A percentile compares a stretch with the other conserved stretches of the same genome.
These are phyloP conservation scores for Agrotis ipsilon DNA, from an alignment of 2,888 invertebrate species.

Conservation along the genomic window DNA sequence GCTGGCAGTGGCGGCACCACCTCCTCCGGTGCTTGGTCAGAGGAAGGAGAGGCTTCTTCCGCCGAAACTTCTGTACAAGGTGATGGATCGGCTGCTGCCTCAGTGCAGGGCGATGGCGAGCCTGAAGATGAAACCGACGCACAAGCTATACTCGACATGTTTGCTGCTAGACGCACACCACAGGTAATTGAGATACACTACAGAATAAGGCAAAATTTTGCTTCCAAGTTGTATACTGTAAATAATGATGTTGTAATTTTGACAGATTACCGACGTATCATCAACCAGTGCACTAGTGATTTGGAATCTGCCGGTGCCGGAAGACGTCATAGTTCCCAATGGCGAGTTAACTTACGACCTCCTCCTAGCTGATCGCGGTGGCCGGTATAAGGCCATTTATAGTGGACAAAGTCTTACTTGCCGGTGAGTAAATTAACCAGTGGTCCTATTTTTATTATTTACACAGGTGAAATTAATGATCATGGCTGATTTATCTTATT, in stretches of 20 bases:
- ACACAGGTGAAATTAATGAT: background rate
- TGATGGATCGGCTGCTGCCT: conserved; percentile 94
- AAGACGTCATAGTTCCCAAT: conserved; percentile 85
- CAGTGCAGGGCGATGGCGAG: conserved; percentile 92
- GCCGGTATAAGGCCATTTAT: conserved; percentile 96
- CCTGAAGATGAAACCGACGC: conserved; percentile 92
- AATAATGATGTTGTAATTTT: conserved; percentile 3
- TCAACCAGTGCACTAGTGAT: conserved; percentile 96
- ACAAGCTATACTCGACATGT: conserved; percentile 93
- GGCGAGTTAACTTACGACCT: conserved; percentile 95
- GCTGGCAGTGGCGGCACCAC: conserved; percentile 84
- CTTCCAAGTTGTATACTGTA: background rate
- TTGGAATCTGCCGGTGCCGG: conserved; percentile 93
- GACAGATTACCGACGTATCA: conserved; percentile 95
- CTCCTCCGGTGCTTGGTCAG: conserved; percentile 94
- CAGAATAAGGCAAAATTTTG: background rate
- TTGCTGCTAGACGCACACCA: conserved; percentile 94
- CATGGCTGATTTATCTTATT: conserved; percentile 2
- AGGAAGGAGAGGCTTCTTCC: conserved; percentile 94
- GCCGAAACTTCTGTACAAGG: conserved; percentile 94
- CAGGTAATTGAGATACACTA: conserved; percentile 86
- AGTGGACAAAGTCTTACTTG: conserved; percentile 94
- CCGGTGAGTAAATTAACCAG: conserved; percentile 82
- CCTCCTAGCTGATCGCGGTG: conserved; percentile 95
- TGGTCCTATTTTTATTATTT: background rate